Evolutionary conservation across 2,888 invertebrate genomes (phyloP), one percentile per base, ranked within the genome.

Genomic region (Villa cingulata): DNA sequence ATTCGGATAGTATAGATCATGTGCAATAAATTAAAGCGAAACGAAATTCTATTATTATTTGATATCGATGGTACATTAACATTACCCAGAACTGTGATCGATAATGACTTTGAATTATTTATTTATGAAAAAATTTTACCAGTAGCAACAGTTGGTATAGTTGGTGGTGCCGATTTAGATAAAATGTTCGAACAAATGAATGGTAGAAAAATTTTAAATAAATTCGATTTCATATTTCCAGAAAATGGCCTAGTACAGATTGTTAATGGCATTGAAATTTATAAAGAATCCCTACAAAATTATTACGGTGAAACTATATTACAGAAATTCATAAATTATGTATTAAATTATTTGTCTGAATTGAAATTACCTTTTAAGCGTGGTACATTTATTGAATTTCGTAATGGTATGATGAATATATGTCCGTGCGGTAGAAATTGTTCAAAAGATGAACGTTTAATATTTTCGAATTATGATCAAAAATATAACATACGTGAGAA

Each of bases 31-130:
- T 43, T 51, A 27, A 44, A 44, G 15, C 51, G 62, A 38, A 65
- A 68, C 41, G 72, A 75, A 54, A 71, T 77, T 43, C 67, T 86
- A 51, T 78, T 78, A 56, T 70, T 96, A 18, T 96, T 96, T 64
- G 96, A 96, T 68, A 86, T 96, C 12, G 95, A 96, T 69, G 95
- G 95, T 17, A 96, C 96, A 0, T 70, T 96, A 36, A 95, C 94
- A 1, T 74, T 74, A 53, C 78, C 94, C 2, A 75, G 91, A 58
- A 78, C 83, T 70, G 63, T 62, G n/a, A 86, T 94, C 43, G 72
- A 76, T 0, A 66, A 75, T 3, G 76, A 79, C 0, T 72, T 91
- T 56, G 80, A 82, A 56, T 68, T 72, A 4, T 88, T 86, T 60
- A 62, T 95, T 36, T 62, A 80, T 41, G 72, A 76, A 1, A 70